These are phyloP conservation scores for Lysandra bellargus DNA, from an alignment of 2,888 invertebrate genomes.

Conservation along the genomic window DNA sequence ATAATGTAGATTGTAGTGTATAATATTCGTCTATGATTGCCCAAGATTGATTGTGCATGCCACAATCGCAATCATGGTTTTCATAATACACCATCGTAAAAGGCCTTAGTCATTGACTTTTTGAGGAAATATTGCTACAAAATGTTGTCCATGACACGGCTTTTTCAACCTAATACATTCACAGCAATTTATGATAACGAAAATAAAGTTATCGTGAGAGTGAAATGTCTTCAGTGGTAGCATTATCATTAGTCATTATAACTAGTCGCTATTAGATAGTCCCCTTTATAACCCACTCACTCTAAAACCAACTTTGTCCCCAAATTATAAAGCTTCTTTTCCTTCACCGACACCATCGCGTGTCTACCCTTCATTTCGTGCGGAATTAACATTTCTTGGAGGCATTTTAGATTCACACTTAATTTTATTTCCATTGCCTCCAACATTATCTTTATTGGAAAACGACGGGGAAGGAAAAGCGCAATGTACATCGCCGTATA, in stretches of 20 bases:
- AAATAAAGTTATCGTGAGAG: slow-evolving; percentile 41
- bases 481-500: slow-evolving; percentile 37
- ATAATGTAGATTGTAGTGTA: no score
- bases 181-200: slow-evolving; percentile 38
- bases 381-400: slow-evolving; percentile 49
- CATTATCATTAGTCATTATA: slow-evolving; percentile 52
- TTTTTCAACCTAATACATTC: neutral
- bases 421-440: slow-evolving; percentile 48
- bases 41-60: no score
- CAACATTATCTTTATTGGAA: slow-evolving; percentile 44
- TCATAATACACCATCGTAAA: no score
- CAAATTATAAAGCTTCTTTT: slow-evolving; percentile 36
- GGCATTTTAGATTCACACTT: slow-evolving; percentile 47
- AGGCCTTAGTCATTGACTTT: no score
- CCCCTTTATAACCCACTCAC: slow-evolving; percentile 45
- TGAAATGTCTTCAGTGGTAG: slow-evolving; percentile 40
- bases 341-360: slow-evolving; percentile 41
- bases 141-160: neutral
- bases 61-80: no score
- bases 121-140: no score
- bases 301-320: slow-evolving; percentile 33
- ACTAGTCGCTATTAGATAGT: slow-evolving; percentile 49
- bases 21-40: no score
- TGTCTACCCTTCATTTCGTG: slow-evolving; percentile 47
- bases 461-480: slow-evolving; percentile 42